Conservation (phyloP, 2,113 vertebrate genomes). For the Leptobrachium ailaonicum region DNA sequence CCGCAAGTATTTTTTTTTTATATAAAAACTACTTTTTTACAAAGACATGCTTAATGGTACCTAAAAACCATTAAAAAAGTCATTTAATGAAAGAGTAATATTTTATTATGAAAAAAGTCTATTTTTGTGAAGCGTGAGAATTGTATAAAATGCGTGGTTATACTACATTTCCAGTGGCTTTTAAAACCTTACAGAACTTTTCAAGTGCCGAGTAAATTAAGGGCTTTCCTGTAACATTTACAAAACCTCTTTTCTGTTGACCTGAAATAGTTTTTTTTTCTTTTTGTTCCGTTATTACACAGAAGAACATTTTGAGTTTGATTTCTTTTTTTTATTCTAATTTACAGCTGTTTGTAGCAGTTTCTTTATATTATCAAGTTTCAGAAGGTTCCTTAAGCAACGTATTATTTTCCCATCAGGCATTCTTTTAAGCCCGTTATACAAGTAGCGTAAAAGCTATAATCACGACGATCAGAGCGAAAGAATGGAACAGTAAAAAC, state of each 20-base stretch:
- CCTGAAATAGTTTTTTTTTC: neutral
- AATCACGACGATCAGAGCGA: neutral
- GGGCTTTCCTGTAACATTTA: neutral
- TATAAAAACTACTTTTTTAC: no score
- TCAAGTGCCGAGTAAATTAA: neutral
- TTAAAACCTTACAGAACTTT: no score
- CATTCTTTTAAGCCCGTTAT: conserved; percentile 3
- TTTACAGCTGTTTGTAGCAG: neutral
- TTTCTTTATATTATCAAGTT: neutral
- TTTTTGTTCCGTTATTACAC: neutral
- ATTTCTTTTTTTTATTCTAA: neutral
- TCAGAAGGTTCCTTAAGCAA: neutral
- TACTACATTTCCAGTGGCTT: no score
- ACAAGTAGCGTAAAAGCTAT: conserved; percentile 8
- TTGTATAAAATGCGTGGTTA: no score
- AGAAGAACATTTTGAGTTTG: neutral
- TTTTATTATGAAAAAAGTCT: no score
- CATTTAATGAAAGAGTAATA: no score
- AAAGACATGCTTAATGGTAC: no score
- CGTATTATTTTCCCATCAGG: conserved; percentile 16
- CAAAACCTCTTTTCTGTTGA: neutral
- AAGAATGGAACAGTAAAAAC: neutral
- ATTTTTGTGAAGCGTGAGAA: no score
- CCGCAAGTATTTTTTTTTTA: no score
- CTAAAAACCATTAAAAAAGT: no score